Evolutionary conservation across 2,113 vertebrate species (phyloP).

Genomic region (Myotis lucifugus): DNA sequence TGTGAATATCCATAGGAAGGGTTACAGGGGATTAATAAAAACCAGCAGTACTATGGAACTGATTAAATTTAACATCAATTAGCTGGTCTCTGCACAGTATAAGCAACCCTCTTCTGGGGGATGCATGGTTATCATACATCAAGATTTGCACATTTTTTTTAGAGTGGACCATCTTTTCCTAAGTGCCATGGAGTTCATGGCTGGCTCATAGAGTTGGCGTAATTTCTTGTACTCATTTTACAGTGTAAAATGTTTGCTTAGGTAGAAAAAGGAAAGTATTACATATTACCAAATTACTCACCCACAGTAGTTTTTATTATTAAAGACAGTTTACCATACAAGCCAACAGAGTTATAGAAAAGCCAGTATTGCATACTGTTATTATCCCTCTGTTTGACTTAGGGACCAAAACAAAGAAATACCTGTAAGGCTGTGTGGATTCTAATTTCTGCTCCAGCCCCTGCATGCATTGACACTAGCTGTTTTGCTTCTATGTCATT

Average conservation of each 20-base stretch:
- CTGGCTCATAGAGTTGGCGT: not conserved
- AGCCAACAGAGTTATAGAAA: not conserved
- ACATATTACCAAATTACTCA: conserved; percentile 14
- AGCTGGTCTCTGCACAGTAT: not conserved
- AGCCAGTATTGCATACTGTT: conserved; percentile 19
- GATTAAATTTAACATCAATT: not conserved
- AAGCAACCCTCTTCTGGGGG: not conserved
- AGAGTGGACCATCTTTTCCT: not conserved
- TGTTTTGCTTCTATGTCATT: conserved; percentile 39
- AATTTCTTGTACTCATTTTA: not conserved
- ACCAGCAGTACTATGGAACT: not conserved
- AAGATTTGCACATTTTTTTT: not conserved
- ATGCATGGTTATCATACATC: not conserved
- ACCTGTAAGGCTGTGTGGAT: not conserved
- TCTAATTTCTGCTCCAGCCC: conserved; percentile 37
- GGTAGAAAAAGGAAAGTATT: conserved; percentile 6
- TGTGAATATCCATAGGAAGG: not conserved
- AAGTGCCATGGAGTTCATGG: not conserved
- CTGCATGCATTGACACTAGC: not conserved
- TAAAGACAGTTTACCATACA: conserved; percentile 30
- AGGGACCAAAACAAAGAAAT: conserved; percentile 24
- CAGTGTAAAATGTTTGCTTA: conserved; percentile 24
- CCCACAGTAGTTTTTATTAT: not conserved
- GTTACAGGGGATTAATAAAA: not conserved
- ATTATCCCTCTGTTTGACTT: conserved; percentile 34